Conservation (phyloP, 2,113 vertebrate genomes). For the Anolis carolinensis region DNA sequence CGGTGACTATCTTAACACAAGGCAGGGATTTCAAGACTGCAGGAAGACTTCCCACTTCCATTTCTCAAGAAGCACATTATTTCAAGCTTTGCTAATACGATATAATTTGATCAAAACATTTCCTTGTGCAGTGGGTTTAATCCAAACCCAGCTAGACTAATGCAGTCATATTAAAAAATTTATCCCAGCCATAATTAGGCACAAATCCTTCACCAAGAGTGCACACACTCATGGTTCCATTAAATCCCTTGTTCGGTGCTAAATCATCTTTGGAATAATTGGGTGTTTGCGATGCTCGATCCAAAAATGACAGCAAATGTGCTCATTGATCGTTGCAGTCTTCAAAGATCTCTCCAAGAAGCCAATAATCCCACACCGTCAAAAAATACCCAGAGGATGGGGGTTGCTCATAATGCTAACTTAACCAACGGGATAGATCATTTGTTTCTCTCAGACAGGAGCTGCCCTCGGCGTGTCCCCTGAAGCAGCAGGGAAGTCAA, state of each 20-base stretch:
- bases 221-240: background rate
- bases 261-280: constrained; percentile 52
- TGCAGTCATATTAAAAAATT: constrained; percentile 42
- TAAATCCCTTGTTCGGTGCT: background rate
- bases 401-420: constrained; percentile 38
- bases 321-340: constrained; percentile 76
- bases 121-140: constrained; percentile 38
- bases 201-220: constrained; percentile 38
- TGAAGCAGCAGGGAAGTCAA: constrained; percentile 55
- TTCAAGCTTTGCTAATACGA: background rate
- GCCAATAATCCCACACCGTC: constrained; percentile 74
- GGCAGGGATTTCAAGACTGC: background rate
- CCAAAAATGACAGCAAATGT: constrained; percentile 62
- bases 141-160: constrained; percentile 44
- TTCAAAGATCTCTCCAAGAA: constrained; percentile 72
- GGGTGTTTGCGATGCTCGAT: constrained; percentile 63
- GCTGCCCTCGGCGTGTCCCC: constrained; percentile 47
- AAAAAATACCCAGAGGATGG: constrained; percentile 57
- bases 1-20: background rate
- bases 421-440: constrained; percentile 39
- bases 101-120: background rate
- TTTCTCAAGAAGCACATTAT: background rate
- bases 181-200: constrained; percentile 54
- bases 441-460: constrained; percentile 49
- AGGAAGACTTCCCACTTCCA: background rate